Evolutionary conservation across 2,113 vertebrate genomes (phyloP), one percentile per base, ranked within the genome.

Genomic region (Capreolus pygargus): DNA sequence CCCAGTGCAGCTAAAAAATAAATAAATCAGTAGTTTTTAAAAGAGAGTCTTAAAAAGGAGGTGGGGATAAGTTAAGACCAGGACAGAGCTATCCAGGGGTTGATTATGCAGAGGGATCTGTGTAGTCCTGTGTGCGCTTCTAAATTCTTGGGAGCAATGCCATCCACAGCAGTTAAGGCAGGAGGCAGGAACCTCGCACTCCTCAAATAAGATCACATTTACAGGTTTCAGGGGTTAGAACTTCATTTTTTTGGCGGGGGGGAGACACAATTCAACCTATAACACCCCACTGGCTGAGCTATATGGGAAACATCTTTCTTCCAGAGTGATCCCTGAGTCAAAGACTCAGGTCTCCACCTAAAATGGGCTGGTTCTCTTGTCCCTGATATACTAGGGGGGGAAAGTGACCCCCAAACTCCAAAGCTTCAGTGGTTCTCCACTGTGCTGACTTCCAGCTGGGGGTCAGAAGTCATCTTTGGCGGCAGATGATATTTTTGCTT

Each of bases 181-280:
- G 30, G 43, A 23, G 43, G 25, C 23, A 14, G 54, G 82, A 36
- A 3, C 33, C 33, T 19, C 57, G 10, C 1, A 50, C 54, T 5
- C 82, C 64, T 74, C 43, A 61, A 96, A 30, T 78, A 93, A 83
- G 55, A 55, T 36, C 78, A 84, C 23, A 33, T 60, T 90, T 50
- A 33, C 3, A 92, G 45, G 74, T 54, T 16, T 43, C 47, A 55
- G 30, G 50, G 27, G 43, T 28, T 88, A 47, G 60, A 17, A 88
- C 17, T 60, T 47, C 21, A 79, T 58, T 76, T 83, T 67, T 79
- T 8, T 0, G 2, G 33, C 12, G 33, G 70, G 6, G 8, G 28
- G 61, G 57, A 7, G 16, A 57, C 17, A 25, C 57, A 83, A 58
- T 61, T 89, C 14, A 30, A 78, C 54, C 28, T 30, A 78, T 45